These are phyloP conservation scores for Drosophila demipolita DNA, from an alignment of 2,888 invertebrate species.

Conservation along the genomic window DNA sequence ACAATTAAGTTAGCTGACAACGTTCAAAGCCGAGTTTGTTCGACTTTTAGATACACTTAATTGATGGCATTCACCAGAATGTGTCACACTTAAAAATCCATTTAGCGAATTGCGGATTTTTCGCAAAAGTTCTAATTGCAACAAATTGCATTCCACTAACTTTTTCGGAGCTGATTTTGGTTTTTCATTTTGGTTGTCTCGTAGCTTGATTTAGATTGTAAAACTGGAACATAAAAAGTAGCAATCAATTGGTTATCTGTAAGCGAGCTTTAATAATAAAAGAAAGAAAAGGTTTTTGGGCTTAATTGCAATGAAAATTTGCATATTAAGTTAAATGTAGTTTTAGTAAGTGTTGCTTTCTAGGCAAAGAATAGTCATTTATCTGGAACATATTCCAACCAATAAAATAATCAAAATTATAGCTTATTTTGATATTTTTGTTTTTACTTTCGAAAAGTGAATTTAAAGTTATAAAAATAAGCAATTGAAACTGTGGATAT, in stretches of 20 bases:
- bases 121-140: not conserved
- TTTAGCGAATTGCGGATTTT: constrained; percentile 3
- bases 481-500: not conserved
- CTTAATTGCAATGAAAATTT: not conserved
- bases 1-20: constrained; percentile 53
- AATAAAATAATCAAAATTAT: no score
- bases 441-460: no score
- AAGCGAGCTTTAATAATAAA: not conserved
- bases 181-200: not conserved
- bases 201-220: not conserved
- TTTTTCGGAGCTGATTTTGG: not conserved
- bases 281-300: not conserved
- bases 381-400: not conserved
- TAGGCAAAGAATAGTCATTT: not conserved
- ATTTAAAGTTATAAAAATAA: not conserved
- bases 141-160: no score
- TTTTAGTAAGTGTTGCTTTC: not conserved
- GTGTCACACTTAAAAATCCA: constrained; percentile 25
- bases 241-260: not conserved
- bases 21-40: constrained; percentile 24
- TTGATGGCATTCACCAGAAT: constrained; percentile 42
- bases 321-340: not conserved
- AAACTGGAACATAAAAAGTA: not conserved
- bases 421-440: no score
- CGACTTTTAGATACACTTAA: constrained; percentile 54